Percentiles rank a stretch among this genome's conserved stretches.
These are phyloP conservation scores for Ictalurus punctatus DNA, from an alignment of 2,113 vertebrate species.

Conservation along the genomic window DNA sequence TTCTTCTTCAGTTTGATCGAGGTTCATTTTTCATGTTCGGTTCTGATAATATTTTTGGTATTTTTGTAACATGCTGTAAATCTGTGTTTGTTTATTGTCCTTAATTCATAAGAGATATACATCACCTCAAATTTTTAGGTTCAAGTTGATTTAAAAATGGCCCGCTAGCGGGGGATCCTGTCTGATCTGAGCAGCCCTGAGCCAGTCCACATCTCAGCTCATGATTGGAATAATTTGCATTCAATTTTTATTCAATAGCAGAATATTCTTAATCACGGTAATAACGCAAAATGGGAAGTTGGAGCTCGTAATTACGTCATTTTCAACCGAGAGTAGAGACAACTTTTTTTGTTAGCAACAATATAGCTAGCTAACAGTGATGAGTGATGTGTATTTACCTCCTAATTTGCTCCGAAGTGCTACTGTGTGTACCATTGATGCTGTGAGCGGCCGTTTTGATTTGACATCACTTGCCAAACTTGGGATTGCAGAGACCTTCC, in stretches of 20 bases:
- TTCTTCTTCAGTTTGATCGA: not conserved
- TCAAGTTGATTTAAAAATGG: not conserved
- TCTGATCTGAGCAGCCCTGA: not conserved
- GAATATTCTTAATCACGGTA: not conserved
- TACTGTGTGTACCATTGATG: not conserved
- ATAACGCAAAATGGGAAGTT: not conserved
- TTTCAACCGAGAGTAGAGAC: not conserved
- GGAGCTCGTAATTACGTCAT: not conserved
- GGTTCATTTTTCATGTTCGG: not conserved
- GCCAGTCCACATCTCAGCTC: not conserved
- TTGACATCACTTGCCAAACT: not conserved
- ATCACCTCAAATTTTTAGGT: not conserved
- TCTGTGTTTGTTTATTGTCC: not conserved
- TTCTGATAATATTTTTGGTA: not conserved
- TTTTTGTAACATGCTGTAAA: not conserved
- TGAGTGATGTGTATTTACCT: not conserved
- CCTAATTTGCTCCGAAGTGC: not conserved
- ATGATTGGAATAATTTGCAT: not conserved
- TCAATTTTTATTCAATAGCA: not conserved
- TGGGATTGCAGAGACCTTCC: not conserved
- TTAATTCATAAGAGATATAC: not conserved
- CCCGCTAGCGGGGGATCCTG: too few species aligned
- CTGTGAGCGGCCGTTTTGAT: not conserved
- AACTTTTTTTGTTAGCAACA: not conserved
- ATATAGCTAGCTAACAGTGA: not conserved